A percentile compares a stretch with the other conserved stretches of the same genome.
These are phyloP conservation scores for Drusus annulatus DNA, from an alignment of 1,140 invertebrate genomes.

Conservation along the genomic window DNA sequence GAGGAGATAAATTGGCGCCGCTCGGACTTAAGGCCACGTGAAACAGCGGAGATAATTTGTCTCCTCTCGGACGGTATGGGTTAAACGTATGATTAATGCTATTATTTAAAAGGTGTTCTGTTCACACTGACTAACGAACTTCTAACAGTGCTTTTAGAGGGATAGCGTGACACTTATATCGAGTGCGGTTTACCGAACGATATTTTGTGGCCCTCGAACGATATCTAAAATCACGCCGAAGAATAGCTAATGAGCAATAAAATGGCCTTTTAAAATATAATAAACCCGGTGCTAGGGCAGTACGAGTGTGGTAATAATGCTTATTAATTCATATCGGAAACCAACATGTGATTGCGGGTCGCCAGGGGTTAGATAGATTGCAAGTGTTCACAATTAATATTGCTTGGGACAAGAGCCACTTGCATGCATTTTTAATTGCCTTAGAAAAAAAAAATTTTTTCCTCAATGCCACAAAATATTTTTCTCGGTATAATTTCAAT, in stretches of 20 bases:
- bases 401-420: no score
- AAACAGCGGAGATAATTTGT: no score
- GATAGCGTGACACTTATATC: not conserved
- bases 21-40: no score
- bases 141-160: not conserved
- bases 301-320: constrained; percentile 43
- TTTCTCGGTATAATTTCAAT: no score
- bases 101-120: no score
- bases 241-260: constrained; percentile 57
- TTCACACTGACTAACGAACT: not conserved
- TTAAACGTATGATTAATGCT: no score
- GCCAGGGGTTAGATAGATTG: not conserved
- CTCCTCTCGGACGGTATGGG: no score
- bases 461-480: no score
- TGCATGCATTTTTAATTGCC: no score
- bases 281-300: not conserved
- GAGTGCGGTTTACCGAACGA: not conserved
- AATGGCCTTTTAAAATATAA: constrained; percentile 46
- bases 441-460: no score
- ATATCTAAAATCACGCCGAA: constrained; percentile 43
- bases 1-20: no score
- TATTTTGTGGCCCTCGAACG: not conserved
- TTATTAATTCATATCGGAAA: constrained; percentile 56
- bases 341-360: constrained; percentile 40
- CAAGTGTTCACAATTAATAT: no score